Conservation (phyloP, 1,140 invertebrate species). For the Drosophila novamexicana region DNA sequence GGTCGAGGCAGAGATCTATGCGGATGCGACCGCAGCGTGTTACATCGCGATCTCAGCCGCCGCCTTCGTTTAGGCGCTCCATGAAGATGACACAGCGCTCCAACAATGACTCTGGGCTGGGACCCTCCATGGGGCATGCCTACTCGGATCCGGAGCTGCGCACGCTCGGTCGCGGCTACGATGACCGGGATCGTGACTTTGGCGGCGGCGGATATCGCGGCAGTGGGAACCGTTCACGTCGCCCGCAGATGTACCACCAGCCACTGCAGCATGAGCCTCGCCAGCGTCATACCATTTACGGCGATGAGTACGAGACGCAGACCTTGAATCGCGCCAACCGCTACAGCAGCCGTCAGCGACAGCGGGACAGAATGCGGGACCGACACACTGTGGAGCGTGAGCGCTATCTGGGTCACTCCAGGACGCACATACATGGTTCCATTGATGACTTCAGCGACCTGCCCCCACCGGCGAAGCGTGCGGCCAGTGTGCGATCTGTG, state of each 20-base stretch:
- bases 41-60: constrained; percentile 84
- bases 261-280: constrained; percentile 61
- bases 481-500: constrained; percentile 70
- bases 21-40: constrained; percentile 61
- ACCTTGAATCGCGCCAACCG: constrained; percentile 85
- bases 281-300: constrained; percentile 72
- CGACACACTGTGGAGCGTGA: constrained; percentile 83
- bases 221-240: constrained; percentile 48
- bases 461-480: constrained; percentile 62
- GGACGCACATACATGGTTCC: constrained; percentile 61
- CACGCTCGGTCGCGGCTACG: constrained; percentile 76
- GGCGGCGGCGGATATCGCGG: constrained; percentile 47
- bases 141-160: constrained; percentile 86
- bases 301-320: constrained; percentile 72
- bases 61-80: constrained; percentile 85
- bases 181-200: constrained; percentile 60
- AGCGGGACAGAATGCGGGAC: constrained; percentile 73
- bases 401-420: constrained; percentile 59
- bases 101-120: constrained; percentile 85
- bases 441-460: constrained; percentile 72
- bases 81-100: constrained; percentile 89
- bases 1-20: constrained; percentile 64
- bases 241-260: constrained; percentile 54
- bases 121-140: constrained; percentile 85
- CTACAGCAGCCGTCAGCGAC: constrained; percentile 84